phyloP scores from a whole-genome alignment of 2,113 vertebrate species.

The Carassius auratus region DNA sequence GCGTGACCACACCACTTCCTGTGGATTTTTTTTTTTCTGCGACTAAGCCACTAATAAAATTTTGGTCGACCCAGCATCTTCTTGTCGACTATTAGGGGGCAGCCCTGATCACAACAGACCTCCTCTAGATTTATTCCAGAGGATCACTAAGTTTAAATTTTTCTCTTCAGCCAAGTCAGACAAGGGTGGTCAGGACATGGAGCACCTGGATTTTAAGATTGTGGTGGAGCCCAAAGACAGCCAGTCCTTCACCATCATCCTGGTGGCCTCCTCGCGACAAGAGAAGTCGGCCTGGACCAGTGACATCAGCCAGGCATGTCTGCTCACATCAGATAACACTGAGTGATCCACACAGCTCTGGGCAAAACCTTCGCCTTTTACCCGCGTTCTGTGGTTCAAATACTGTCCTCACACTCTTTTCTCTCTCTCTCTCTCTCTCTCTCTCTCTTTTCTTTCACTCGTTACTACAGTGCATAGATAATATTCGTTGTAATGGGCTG shows the following conservation, averaged over 20 bases:
- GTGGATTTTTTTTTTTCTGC: too few relatives aligned
- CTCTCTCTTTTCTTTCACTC: background rate
- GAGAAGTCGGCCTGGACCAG: constrained; percentile 98
- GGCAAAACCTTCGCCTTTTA: background rate
- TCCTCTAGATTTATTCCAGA: background rate
- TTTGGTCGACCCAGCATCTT: too few relatives aligned
- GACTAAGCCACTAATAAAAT: too few relatives aligned
- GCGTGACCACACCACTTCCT: too few relatives aligned
- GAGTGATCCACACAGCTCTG: constrained; percentile 17
- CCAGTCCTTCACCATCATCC: constrained; percentile 89
- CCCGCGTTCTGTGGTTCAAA: constrained; percentile 20
- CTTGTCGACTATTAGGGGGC: too few relatives aligned
- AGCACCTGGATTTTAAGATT: constrained; percentile 96
- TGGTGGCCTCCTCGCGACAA: constrained; percentile 93
- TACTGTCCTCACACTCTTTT: constrained; percentile 29
- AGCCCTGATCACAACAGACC: background rate
- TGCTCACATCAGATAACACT: constrained; percentile 49
- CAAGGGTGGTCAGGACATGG: constrained; percentile 84
- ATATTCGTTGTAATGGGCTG: constrained; percentile 96
- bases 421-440: constrained; percentile 24
- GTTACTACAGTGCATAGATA: constrained; percentile 89
- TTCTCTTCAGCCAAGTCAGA: constrained; percentile 75
- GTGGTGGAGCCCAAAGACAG: constrained; percentile 94
- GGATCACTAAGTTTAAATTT: background rate
- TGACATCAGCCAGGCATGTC: constrained; percentile 94